phyloP scores from a whole-genome alignment of 2,113 vertebrate species.

The Suncus etruscus region DNA sequence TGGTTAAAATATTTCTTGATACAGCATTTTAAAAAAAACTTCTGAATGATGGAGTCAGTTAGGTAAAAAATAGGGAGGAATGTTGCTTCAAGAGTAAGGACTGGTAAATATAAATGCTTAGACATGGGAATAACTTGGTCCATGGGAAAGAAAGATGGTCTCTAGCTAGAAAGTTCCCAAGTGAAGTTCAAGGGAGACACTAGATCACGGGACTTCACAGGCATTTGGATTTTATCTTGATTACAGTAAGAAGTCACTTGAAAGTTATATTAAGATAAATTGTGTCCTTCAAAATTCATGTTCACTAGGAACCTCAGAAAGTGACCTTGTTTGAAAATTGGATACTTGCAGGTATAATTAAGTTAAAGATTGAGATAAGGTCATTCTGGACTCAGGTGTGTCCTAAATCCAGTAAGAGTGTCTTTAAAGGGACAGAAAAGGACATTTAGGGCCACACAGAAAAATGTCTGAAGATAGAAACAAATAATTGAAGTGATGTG shows the following conservation, averaged over 20 bases:
- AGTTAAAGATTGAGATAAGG: background rate
- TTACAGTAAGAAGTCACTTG: background rate
- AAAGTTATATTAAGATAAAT: background rate
- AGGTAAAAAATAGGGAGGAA: background rate
- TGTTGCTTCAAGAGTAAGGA: background rate
- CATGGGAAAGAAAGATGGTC: background rate
- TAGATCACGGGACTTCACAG: background rate
- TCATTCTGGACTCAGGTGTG: background rate
- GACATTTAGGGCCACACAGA: background rate
- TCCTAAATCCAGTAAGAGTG: background rate
- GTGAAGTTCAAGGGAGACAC: background rate
- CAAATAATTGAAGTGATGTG: background rate
- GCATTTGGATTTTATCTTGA: background rate
- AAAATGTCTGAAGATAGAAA: background rate
- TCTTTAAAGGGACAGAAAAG: background rate
- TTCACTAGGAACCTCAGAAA: background rate
- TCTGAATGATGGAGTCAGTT: background rate
- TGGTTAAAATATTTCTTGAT: background rate
- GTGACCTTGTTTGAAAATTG: background rate
- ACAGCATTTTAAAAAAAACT: background rate
- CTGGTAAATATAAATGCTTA: background rate
- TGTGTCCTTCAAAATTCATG: background rate
- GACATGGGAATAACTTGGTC: background rate
- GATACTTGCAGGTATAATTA: background rate
- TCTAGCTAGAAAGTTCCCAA: background rate